Conservation (phyloP, 2,888 invertebrate genomes). For the Cheiracanthium punctorium region DNA sequence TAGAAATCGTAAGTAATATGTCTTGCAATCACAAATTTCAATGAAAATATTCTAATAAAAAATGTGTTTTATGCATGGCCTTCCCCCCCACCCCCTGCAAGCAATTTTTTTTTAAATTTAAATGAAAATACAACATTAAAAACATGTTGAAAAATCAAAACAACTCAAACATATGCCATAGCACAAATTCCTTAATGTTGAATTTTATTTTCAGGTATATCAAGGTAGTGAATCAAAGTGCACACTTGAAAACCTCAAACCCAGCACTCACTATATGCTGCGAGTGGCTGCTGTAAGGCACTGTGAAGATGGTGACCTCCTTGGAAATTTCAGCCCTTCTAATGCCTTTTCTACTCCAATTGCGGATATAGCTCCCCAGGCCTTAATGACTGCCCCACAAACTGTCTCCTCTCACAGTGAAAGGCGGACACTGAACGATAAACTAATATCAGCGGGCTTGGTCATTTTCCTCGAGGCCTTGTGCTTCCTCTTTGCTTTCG, state of each 20-base stretch:
- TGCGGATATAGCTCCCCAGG: constrained; percentile 7
- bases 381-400: constrained; percentile 27
- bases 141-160: no score
- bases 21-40: no score
- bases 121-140: no score
- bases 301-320: constrained; percentile 78
- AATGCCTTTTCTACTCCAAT: constrained; percentile 34
- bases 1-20: no score
- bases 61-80: no score
- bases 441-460: constrained; percentile 15
- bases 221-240: constrained; percentile 77
- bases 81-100: no score
- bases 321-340: constrained; percentile 51
- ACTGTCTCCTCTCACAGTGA: constrained; percentile 41
- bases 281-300: constrained; percentile 87
- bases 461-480: constrained; percentile 27
- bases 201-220: constrained; percentile 77
- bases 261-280: constrained; percentile 85
- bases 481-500: constrained; percentile 45
- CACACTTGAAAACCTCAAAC: constrained; percentile 82
- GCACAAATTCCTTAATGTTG: no score
- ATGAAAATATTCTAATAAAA: no score
- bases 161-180: no score
- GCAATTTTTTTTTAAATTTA: no score
- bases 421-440: constrained; percentile 53